phyloP scores from a whole-genome alignment of 2,797 vertebrate genomes.

The Pangasius larnaudii region DNA sequence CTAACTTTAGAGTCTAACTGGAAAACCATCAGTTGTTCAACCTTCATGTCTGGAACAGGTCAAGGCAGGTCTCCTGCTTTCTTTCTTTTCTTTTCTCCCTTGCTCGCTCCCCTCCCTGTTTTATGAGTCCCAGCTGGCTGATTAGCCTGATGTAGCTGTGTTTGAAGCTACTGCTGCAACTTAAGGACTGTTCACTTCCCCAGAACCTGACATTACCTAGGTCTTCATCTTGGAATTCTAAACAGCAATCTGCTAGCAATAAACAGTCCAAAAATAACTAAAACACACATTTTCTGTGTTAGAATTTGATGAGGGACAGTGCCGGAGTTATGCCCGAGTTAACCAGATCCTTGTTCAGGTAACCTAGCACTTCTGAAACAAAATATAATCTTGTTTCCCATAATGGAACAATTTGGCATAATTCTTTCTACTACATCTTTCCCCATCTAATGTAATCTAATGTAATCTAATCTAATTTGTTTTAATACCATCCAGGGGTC shows the following conservation, averaged over 20 bases:
- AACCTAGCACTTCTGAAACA: neutral
- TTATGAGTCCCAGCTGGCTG: conserved; percentile 78
- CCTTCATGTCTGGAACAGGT: conserved; percentile 77
- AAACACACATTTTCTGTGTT: neutral
- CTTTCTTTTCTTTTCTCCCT: conserved; percentile 20
- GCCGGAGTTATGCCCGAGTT: neutral
- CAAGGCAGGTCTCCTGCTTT: conserved; percentile 73
- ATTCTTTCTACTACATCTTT: neutral
- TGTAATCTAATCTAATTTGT: neutral
- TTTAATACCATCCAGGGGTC: neutral
- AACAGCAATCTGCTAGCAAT: neutral
- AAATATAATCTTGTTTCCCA: neutral
- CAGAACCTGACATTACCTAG: neutral
- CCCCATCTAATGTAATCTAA: too few relatives aligned
- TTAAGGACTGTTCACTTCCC: conserved; percentile 20
- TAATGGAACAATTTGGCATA: neutral
- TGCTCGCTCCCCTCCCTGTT: conserved; percentile 59
- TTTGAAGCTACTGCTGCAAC: conserved; percentile 56
- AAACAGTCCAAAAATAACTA: neutral
- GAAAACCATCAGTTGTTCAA: conserved; percentile 71
- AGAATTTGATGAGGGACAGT: neutral
- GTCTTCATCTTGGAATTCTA: conserved; percentile 4
- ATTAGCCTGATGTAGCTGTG: conserved; percentile 59
- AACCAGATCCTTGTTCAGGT: neutral
- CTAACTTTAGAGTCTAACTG: conserved; percentile 64